Evolutionary conservation across 92 coral and sea anemone genomes (phyloP).

Genomic region (Blastomussa wellsi): DNA sequence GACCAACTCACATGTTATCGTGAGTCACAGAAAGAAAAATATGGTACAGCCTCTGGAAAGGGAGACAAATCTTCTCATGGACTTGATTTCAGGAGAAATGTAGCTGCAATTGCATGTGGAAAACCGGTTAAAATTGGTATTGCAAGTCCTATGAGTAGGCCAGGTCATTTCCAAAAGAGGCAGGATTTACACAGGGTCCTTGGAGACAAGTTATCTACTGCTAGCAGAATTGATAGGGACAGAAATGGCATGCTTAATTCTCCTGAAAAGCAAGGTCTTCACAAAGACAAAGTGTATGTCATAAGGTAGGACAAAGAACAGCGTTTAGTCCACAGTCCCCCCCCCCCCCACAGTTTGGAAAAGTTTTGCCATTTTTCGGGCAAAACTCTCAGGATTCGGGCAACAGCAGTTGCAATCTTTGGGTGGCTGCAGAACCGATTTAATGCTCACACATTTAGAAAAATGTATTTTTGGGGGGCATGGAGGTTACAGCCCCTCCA

Average conservation of each 20-base stretch:
- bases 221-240: neutral
- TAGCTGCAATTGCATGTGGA: constrained; percentile 67
- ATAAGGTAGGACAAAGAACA: neutral
- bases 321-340: neutral
- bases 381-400: too few relatives aligned
- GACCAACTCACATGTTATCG: constrained; percentile 30
- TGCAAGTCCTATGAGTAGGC: constrained; percentile 29
- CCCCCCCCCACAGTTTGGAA: neutral
- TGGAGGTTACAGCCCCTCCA: too few relatives aligned
- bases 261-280: neutral
- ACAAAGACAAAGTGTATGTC: neutral
- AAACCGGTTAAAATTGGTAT: constrained; percentile 50
- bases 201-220: neutral
- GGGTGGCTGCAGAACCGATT: too few relatives aligned
- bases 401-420: too few relatives aligned
- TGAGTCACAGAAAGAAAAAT: constrained; percentile 38
- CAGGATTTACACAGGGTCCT: neutral
- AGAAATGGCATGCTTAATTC: neutral
- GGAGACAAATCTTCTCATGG: constrained; percentile 42
- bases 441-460: too few relatives aligned
- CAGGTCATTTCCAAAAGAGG: neutral
- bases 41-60: neutral
- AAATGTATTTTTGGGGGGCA: too few relatives aligned
- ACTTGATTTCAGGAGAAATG: constrained; percentile 59
- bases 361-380: neutral